A percentile compares a stretch with the other conserved stretches of the same genome.
These are phyloP conservation scores for Xerus rutilus DNA, from an alignment of 2,797 vertebrate genomes.

Conservation along the genomic window DNA sequence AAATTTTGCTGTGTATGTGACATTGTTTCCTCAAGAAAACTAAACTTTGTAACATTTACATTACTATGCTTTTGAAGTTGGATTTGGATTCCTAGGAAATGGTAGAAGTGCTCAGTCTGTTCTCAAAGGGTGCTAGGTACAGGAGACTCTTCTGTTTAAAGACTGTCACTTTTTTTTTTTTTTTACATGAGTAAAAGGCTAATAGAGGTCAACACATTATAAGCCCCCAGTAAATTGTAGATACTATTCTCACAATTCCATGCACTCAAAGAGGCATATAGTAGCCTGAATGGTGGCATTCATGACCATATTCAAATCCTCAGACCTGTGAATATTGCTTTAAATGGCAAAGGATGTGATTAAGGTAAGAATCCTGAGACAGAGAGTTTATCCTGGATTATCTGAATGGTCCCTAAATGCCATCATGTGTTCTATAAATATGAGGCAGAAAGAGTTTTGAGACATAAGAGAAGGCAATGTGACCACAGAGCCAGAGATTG, in stretches of 20 bases:
- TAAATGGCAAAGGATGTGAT: background rate
- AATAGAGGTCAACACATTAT: background rate
- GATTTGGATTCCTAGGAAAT: slow-evolving; percentile 14
- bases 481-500: background rate
- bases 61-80: slow-evolving; percentile 16
- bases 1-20: background rate
- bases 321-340: background rate
- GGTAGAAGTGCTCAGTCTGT: background rate
- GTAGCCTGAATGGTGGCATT: background rate
- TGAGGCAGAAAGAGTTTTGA: background rate
- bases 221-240: background rate
- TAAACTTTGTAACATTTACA: background rate
- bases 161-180: background rate
- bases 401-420: background rate
- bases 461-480: background rate
- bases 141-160: slow-evolving; percentile 4
- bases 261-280: background rate
- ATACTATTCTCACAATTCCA: background rate
- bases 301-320: background rate
- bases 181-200: background rate
- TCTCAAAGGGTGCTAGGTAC: background rate
- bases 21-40: slow-evolving; percentile 2
- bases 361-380: background rate
- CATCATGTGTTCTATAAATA: background rate
- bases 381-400: background rate